Conservation (phyloP, 1,140 invertebrate genomes). For the Probaryconus sp. region DNA sequence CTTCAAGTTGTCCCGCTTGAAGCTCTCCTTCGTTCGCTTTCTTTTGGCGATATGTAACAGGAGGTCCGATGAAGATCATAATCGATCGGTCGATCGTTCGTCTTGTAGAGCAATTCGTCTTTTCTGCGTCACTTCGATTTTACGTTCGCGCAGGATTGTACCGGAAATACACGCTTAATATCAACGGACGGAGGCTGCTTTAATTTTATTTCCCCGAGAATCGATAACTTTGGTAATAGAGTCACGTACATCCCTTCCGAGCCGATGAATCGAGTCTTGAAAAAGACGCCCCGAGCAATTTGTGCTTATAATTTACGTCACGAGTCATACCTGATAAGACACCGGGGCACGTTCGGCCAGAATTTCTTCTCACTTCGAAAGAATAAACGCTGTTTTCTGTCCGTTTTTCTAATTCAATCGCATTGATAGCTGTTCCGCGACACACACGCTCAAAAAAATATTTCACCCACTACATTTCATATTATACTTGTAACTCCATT, state of each 20-base stretch:
- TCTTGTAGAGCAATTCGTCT: slow-evolving; percentile 56
- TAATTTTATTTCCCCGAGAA: slow-evolving; percentile 60
- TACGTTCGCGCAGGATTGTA: slow-evolving; percentile 58
- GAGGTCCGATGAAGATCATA: slow-evolving; percentile 35
- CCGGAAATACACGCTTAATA: slow-evolving; percentile 59
- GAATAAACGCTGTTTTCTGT: slow-evolving; percentile 36
- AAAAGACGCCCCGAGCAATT: slow-evolving; percentile 67
- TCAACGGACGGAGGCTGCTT: slow-evolving; percentile 48
- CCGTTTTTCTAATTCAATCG: slow-evolving; percentile 49
- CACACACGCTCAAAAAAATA: slow-evolving; percentile 31
- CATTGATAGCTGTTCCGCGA: slow-evolving; percentile 8
- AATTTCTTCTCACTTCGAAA: slow-evolving; percentile 35
- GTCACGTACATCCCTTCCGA: slow-evolving; percentile 70
- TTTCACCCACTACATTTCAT: not conserved
- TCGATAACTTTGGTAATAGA: slow-evolving; percentile 72
- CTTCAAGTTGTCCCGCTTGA: slow-evolving; percentile 35
- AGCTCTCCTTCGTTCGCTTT: slow-evolving; percentile 21
- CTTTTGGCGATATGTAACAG: slow-evolving; percentile 21
- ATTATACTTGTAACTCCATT: too few species aligned
- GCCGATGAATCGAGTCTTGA: slow-evolving; percentile 70
- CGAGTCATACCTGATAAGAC: slow-evolving; percentile 65
- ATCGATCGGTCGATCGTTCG: slow-evolving; percentile 55
- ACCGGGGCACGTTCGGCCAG: slow-evolving; percentile 48
- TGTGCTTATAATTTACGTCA: slow-evolving; percentile 76
- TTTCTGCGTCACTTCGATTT: slow-evolving; percentile 62